Percentiles rank a stretch among this genome's conserved stretches.
phyloP scores from a whole-genome alignment of 2,888 invertebrate species.

The Noctua pronuba region DNA sequence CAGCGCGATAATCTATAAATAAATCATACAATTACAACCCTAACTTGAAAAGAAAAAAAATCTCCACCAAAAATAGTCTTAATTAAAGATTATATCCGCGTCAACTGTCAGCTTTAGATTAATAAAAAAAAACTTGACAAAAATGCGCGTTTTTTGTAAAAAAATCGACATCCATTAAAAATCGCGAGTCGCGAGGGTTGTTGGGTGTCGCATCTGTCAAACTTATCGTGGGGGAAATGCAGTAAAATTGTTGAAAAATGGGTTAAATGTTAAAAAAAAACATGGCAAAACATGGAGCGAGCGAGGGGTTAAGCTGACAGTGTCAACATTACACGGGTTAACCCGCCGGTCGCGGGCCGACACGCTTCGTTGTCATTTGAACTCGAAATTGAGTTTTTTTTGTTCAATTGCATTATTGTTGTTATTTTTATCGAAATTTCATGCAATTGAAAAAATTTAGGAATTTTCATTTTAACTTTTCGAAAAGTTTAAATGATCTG shows the following conservation, averaged over 20 bases:
- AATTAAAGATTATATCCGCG: slow-evolving; percentile 90
- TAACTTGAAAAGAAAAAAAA: slow-evolving; percentile 68
- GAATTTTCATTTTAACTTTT: background rate
- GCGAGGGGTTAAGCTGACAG: slow-evolving; percentile 78
- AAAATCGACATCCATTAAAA: slow-evolving; percentile 87
- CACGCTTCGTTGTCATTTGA: slow-evolving; percentile 71
- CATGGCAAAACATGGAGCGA: slow-evolving; percentile 80
- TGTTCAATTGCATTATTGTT: slow-evolving; percentile 29
- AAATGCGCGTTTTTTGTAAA: slow-evolving; percentile 81
- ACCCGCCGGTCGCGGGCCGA: slow-evolving; percentile 76
- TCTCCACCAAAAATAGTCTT: slow-evolving; percentile 84
- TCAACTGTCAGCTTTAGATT: slow-evolving; percentile 90
- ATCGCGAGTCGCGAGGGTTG: slow-evolving; percentile 80
- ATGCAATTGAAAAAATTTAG: slow-evolving; percentile 2
- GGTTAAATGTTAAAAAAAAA: slow-evolving; percentile 87
- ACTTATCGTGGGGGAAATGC: slow-evolving; percentile 79
- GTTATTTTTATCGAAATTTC: background rate
- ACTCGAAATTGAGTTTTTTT: slow-evolving; percentile 55
- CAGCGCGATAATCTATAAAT: slow-evolving; percentile 77
- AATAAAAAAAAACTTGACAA: slow-evolving; percentile 80
- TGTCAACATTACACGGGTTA: slow-evolving; percentile 78
- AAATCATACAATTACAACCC: slow-evolving; percentile 83
- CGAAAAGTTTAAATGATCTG: background rate
- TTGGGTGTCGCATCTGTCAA: slow-evolving; percentile 85
- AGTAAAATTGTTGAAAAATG: slow-evolving; percentile 88